A percentile compares a stretch with the other conserved stretches of the same genome.
phyloP scores from a whole-genome alignment of 2,888 invertebrate genomes.

The Metellina segmentata region DNA sequence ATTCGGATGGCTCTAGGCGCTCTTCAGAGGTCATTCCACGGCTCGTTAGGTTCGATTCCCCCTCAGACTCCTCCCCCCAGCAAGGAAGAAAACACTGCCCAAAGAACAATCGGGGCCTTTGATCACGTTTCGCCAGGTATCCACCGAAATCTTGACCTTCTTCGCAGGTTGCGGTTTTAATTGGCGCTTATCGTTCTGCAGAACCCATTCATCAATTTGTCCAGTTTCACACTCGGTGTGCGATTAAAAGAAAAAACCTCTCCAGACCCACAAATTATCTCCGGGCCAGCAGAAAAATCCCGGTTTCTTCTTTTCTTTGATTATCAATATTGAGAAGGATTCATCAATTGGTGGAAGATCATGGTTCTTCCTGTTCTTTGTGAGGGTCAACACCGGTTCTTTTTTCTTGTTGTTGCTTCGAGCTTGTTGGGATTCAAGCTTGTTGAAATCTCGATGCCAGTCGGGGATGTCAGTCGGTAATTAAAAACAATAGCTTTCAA shows the following conservation, averaged over 20 bases:
- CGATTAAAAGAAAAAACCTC: constrained; percentile 25
- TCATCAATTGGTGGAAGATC: neutral
- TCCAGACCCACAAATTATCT: constrained; percentile 16
- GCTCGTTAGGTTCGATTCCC: neutral
- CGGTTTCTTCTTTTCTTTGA: constrained; percentile 13
- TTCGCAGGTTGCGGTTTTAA: constrained; percentile 56
- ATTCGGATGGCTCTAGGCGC: neutral
- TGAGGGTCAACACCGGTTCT: neutral
- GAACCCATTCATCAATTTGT: constrained; percentile 44
- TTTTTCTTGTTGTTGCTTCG: too few species aligned
- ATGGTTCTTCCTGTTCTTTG: neutral
- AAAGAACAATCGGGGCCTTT: neutral
- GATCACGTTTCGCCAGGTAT: constrained; percentile 14
- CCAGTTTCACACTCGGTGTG: neutral
- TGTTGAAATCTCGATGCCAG: neutral
- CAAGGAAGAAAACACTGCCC: neutral
- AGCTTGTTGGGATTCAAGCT: neutral
- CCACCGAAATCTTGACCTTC: constrained; percentile 23
- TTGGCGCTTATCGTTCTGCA: constrained; percentile 23
- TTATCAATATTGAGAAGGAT: neutral
- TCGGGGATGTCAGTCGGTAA: neutral
- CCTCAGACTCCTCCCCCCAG: neutral
- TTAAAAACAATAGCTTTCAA: constrained; percentile 31
- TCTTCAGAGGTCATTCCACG: neutral
- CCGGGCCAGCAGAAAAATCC: neutral